Conservation (phyloP, 2,888 invertebrate genomes). For the Nebria brevicollis region DNA sequence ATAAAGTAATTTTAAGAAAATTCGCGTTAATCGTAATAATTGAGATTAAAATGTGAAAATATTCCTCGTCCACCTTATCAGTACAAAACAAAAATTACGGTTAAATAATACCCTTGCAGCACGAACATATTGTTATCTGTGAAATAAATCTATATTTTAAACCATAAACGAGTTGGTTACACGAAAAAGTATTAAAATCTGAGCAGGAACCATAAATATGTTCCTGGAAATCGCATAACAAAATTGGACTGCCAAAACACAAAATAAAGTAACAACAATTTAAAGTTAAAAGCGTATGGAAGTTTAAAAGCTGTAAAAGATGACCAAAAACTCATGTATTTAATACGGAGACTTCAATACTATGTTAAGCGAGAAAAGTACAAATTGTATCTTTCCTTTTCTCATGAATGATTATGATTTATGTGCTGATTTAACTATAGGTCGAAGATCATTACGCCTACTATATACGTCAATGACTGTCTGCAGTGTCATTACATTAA, state of each 20-base stretch:
- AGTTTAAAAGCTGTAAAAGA: not conserved
- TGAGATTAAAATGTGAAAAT: not conserved
- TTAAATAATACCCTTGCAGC: not conserved
- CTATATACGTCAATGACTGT: conserved; percentile 54
- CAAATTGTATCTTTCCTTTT: not conserved
- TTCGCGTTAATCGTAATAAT: too few species aligned
- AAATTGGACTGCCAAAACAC: not conserved
- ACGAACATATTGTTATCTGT: not conserved
- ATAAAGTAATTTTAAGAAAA: too few species aligned
- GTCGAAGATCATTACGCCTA: conserved; percentile 55
- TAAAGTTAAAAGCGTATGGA: not conserved
- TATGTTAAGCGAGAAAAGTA: not conserved
- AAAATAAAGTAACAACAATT: not conserved
- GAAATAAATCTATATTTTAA: not conserved
- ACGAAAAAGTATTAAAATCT: not conserved
- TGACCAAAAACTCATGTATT: not conserved
- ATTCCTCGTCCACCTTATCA: not conserved
- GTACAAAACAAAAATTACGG: not conserved
- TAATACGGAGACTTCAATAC: not conserved
- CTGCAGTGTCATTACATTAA: conserved; percentile 6
- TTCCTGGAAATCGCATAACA: not conserved
- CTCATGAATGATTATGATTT: conserved; percentile 44
- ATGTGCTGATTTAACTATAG: conserved; percentile 57
- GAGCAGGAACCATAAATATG: not conserved
- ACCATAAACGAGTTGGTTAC: not conserved